A percentile compares a stretch with the other conserved stretches of the same genome.
Evolutionary conservation across 30 jellyfish, hydroid and myxozoan species (phyloP).

Genomic region (Aurelia coerulea): DNA sequence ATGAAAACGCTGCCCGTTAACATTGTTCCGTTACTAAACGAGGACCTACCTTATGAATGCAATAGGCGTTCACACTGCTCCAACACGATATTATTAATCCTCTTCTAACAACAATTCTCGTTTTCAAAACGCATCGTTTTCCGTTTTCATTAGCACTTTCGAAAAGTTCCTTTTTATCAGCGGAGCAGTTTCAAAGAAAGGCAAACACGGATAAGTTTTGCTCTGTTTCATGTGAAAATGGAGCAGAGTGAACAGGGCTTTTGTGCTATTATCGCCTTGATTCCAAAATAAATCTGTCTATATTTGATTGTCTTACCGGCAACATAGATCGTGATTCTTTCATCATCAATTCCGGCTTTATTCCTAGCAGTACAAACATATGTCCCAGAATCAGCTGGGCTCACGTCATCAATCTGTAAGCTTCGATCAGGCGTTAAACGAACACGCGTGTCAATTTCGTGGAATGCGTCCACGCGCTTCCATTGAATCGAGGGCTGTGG

Average conservation of each 20-base stretch:
- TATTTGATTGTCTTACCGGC: conserved; percentile 39
- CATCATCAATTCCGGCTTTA: conserved; percentile 51
- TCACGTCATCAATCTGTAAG: conserved; percentile 27
- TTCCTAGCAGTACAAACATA: conserved; percentile 65
- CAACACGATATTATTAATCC: background rate
- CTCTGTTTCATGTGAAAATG: background rate
- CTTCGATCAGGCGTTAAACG: conserved; percentile 53
- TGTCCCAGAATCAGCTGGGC: conserved; percentile 61
- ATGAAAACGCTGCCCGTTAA: background rate
- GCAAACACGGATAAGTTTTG: background rate
- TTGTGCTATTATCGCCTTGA: no score
- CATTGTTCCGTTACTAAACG: background rate
- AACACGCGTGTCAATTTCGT: conserved; percentile 72
- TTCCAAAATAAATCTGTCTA: no score
- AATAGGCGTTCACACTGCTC: background rate
- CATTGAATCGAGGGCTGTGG: conserved; percentile 64
- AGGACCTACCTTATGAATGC: background rate
- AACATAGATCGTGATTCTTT: conserved; percentile 19
- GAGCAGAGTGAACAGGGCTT: background rate
- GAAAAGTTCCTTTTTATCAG: background rate
- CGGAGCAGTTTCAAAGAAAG: background rate
- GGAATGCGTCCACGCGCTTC: conserved; percentile 60
- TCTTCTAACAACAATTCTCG: no score
- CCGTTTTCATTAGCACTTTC: background rate
- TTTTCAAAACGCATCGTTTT: background rate